These are phyloP conservation scores for Seriola rivoliana DNA, from an alignment of 2,113 vertebrate species.

Conservation along the genomic window DNA sequence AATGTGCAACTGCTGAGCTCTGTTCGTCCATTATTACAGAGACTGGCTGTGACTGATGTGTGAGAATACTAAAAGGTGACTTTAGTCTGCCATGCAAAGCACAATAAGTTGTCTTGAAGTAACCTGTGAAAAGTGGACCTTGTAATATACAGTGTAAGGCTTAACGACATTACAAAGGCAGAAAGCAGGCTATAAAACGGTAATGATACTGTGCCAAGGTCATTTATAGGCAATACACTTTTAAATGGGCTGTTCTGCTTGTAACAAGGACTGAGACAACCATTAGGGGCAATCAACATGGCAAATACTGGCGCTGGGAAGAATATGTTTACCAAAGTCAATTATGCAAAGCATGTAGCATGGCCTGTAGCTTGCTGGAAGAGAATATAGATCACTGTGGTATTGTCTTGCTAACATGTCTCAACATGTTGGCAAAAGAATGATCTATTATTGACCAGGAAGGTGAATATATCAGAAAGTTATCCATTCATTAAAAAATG, in stretches of 20 bases:
- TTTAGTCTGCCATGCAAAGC: conserved; percentile 23
- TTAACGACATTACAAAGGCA: conserved; percentile 54
- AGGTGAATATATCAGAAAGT: conserved; percentile 26
- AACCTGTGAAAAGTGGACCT: conserved; percentile 51
- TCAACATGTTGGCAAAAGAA: conserved; percentile 21
- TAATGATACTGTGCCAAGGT: conserved; percentile 62
- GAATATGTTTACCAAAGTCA: conserved; percentile 63
- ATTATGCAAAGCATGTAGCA: conserved; percentile 64
- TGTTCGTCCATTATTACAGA: conserved; percentile 21
- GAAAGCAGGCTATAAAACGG: conserved; percentile 59
- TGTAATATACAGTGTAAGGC: conserved; percentile 44
- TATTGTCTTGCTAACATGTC: conserved; percentile 41
- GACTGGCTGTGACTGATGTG: conserved; percentile 8
- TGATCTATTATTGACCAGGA: conserved; percentile 18
- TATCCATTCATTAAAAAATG: conserved; percentile 1
- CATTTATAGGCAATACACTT: conserved; percentile 64
- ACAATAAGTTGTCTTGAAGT: conserved; percentile 47
- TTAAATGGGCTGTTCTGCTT: conserved; percentile 54
- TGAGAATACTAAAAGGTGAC: conserved; percentile 35
- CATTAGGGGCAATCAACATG: conserved; percentile 52
- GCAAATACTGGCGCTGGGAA: conserved; percentile 51
- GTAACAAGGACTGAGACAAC: conserved; percentile 47
- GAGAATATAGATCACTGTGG: conserved; percentile 48
- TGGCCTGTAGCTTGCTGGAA: conserved; percentile 34
- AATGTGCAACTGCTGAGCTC: conserved; percentile 24